Base-by-base conservation (phyloP, 2,113 vertebrate species). In the Channa maculata region DNA sequence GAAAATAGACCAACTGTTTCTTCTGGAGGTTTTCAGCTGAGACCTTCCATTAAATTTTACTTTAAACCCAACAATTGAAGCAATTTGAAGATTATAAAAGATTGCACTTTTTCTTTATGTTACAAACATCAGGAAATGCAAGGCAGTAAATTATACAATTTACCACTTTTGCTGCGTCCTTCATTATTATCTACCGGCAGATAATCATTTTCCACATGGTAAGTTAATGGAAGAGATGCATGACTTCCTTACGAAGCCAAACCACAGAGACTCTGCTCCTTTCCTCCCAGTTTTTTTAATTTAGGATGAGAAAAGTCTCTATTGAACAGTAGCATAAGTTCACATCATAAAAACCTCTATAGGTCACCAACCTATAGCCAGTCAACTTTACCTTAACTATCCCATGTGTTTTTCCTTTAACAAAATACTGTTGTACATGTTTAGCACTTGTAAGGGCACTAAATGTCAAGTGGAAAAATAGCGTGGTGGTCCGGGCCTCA, bases 51-150 rank as follows among this genome's bases (percentile, higher is more conserved):
- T 74, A 65, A 79, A 63, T 86, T 57, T 62, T 0, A 63, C 76
- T 51, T 74, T 51, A 44, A 81, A 82, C 66, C 79, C 72, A 10
- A 51, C 61, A 80, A 71, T 79, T 75, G 44, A 53, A 75, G 71
- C 46, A 75, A 83, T 79, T 70, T 82, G 72, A 63, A 81, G 68
- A 84, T 76, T 75, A 67, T 53, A 84, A 24, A 10, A 46, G 68
- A 69, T 37, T 43, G 41, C 44, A 24, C 5, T 24, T 50, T 50
- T 53, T 33, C 33, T 0, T 1, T 7, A 34, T 58, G 41, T 24
- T 24, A 24, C 24, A 24, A 57, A 46, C 51, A 50, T 5, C 38
- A 54, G 64, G 52, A n/a, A 71, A 39, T 6, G 5, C 34, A 37
- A 60, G 5, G 4, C 8, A n/a, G 37, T 5, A 51, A 24, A 62